These are phyloP conservation scores for Meta bourneti DNA, from an alignment of 2,888 invertebrate species.

Conservation along the genomic window DNA sequence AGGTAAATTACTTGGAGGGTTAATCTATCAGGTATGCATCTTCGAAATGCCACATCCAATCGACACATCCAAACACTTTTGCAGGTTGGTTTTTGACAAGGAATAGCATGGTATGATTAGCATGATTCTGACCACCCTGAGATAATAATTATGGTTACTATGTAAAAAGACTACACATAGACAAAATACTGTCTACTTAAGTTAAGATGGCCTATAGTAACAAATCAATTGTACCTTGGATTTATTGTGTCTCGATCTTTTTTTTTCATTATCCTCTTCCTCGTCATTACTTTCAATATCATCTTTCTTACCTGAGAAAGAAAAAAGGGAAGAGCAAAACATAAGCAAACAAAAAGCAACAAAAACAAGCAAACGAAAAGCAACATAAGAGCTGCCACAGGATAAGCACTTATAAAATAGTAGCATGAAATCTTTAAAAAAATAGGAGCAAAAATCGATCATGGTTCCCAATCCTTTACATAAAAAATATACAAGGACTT, in stretches of 20 bases:
- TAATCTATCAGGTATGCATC: too few relatives aligned
- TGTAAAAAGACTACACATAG: too few relatives aligned
- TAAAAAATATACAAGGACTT: neutral
- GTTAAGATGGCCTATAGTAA: too few relatives aligned
- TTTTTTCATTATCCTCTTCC: conserved; percentile 22
- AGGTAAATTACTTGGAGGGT: too few relatives aligned
- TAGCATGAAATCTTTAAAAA: neutral
- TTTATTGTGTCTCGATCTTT: neutral
- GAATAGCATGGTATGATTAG: too few relatives aligned
- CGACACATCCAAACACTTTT: too few relatives aligned
- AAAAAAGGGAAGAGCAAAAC: neutral
- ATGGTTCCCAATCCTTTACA: neutral
- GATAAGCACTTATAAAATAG: neutral
- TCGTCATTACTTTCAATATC: neutral
- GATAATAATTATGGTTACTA: too few relatives aligned
- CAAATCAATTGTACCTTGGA: neutral
- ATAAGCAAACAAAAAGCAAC: neutral
- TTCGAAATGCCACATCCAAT: too few relatives aligned
- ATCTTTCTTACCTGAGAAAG: neutral
- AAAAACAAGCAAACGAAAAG: neutral
- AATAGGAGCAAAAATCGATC: neutral
- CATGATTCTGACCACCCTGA: too few relatives aligned
- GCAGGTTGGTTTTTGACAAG: too few relatives aligned
- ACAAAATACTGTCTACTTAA: too few relatives aligned
- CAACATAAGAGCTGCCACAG: neutral